Evolutionary conservation across 2,113 vertebrate genomes (phyloP), one percentile per base, ranked within the genome.

Genomic region (Dromiciops gliroides): DNA sequence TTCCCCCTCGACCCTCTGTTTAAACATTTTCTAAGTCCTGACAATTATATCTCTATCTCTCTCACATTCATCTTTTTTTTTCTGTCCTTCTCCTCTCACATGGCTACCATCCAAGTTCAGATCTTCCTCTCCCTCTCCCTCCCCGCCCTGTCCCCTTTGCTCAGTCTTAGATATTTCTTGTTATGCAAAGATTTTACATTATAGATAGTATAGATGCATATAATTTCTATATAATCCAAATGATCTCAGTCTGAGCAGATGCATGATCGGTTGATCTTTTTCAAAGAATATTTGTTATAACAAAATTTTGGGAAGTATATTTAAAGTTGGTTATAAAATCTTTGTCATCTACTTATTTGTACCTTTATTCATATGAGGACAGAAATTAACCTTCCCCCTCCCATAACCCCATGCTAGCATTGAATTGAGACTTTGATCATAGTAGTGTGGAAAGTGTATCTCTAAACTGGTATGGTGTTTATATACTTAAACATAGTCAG

Each of bases 211-310:
- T 67, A 67, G 31, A 67, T 67, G 31, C 12, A 67, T 67, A 48
- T 95, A 94, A 96, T 92, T 26, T 95, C 51, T 94, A 16, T 1
- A 47, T 67, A 52, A 12, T 12, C 3, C 56, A 67, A 67, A 37
- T 67, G 10, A 67, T 89, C 94, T 95, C 14, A 83, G 83, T 28
- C 48, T 19, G 24, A 96, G 91, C 56, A 51, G 94, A 93, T 49
- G 91, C 47, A 92, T 91, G 91, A 89, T 49, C 22, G 91, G 48
- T 91, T 91, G 91, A 89, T 49, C 22, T 94, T 53, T 94, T 95
- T 96, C 37, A 91, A 92, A n/a, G 6, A 44, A 94, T 95, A 93
- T 88, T 26, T 50, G 28, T 14, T 67, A 31, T 47, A 93, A 93
- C 92, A 89, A 60, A 48, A 48, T 67, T 37, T 67, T 31, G 31